These are phyloP conservation scores for Sminthurinus signatus DNA, from an alignment of 1,140 invertebrate species.

Conservation along the genomic window DNA sequence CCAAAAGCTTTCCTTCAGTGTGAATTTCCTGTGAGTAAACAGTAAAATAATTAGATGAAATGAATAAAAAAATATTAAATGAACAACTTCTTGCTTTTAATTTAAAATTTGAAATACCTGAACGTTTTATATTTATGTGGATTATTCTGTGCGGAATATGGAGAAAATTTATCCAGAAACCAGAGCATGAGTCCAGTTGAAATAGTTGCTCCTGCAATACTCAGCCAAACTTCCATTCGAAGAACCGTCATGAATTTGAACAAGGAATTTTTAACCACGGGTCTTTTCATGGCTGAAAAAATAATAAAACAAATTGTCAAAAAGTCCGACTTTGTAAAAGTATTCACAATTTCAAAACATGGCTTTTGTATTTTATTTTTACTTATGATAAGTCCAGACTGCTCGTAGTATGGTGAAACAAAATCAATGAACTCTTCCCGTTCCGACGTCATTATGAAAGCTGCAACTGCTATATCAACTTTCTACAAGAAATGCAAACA, in stretches of 20 bases:
- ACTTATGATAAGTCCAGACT: constrained; percentile 79
- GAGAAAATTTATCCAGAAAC: constrained; percentile 81
- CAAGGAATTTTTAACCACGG: constrained; percentile 69
- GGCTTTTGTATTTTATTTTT: constrained; percentile 44
- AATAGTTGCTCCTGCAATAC: constrained; percentile 68
- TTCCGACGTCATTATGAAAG: constrained; percentile 86
- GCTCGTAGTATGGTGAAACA: constrained; percentile 76
- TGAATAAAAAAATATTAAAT: neutral
- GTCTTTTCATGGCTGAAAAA: constrained; percentile 68
- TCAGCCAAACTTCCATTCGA: constrained; percentile 70
- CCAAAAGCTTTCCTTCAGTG: constrained; percentile 86
- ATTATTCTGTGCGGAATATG: constrained; percentile 79
- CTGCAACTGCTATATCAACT: constrained; percentile 77
- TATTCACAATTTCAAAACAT: too few relatives aligned
- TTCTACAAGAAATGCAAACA: constrained; percentile 54
- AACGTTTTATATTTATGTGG: constrained; percentile 71
- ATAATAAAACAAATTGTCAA: neutral
- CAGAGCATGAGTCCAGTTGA: constrained; percentile 79
- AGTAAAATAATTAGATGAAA: constrained; percentile 1
- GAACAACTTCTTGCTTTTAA: too few relatives aligned
- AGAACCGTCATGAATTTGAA: constrained; percentile 92
- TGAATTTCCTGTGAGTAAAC: constrained; percentile 61
- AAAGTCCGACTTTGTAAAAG: too few relatives aligned
- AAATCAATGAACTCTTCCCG: constrained; percentile 90
- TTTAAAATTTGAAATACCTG: constrained; percentile 51